Evolutionary conservation across 2,888 invertebrate genomes (phyloP).

Genomic region (Drosophila robusta): DNA sequence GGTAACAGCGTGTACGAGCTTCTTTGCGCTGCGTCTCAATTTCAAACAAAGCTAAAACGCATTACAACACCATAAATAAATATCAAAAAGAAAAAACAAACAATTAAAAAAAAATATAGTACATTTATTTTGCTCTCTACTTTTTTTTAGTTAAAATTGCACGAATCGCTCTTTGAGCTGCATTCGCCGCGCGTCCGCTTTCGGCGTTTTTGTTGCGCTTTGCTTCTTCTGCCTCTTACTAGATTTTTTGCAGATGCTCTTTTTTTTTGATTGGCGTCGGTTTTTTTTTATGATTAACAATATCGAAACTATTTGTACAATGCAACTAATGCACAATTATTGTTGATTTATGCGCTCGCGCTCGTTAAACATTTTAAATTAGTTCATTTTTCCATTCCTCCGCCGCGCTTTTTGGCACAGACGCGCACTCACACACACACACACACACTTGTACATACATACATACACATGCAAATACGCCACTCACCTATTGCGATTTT

Average conservation of each 20-base stretch:
- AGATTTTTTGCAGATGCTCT: slow-evolving; percentile 10
- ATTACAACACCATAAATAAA: slow-evolving; percentile 12
- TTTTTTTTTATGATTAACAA: background rate
- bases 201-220: slow-evolving; percentile 45
- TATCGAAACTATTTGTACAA: background rate
- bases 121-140: slow-evolving; percentile 13
- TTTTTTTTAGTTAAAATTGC: slow-evolving; percentile 9
- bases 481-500: slow-evolving; percentile 59
- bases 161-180: slow-evolving; percentile 16
- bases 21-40: slow-evolving; percentile 36
- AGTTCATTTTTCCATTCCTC: slow-evolving; percentile 45
- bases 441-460: background rate
- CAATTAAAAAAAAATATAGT: slow-evolving; percentile 2
- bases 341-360: background rate
- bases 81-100: background rate
- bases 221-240: slow-evolving; percentile 30
- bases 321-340: background rate
- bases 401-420: slow-evolving; percentile 62
- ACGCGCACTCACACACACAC: slow-evolving; percentile 45
- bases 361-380: slow-evolving; percentile 17
- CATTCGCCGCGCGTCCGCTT: slow-evolving; percentile 30
- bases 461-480: slow-evolving; percentile 18
- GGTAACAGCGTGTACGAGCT: slow-evolving; percentile 66
- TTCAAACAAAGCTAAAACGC: slow-evolving; percentile 49
- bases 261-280: background rate